Percentiles rank a stretch among this genome's conserved stretches.
Conservation (phyloP, 1,140 invertebrate species). For the Drosophila arawakana region DNA sequence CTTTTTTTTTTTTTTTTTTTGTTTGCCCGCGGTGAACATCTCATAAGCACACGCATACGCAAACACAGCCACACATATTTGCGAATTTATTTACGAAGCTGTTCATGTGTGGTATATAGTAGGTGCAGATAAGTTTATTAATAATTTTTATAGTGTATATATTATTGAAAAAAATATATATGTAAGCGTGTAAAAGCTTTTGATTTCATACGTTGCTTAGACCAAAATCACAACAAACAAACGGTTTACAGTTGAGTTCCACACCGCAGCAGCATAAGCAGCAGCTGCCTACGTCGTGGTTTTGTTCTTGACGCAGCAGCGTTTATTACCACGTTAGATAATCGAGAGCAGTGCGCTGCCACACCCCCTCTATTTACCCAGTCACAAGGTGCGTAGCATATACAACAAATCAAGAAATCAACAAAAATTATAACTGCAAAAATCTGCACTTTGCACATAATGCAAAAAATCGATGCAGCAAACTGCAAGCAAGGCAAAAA, state of each 20-base stretch:
- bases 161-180: neutral
- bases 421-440: too few relatives aligned
- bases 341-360: conserved; percentile 15
- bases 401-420: neutral
- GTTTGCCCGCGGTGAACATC: conserved; percentile 15
- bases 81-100: conserved; percentile 33
- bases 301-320: conserved; percentile 3
- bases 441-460: conserved; percentile 17
- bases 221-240: conserved; percentile 56
- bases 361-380: neutral
- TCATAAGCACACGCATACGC: neutral
- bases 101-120: conserved; percentile 12
- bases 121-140: conserved; percentile 69
- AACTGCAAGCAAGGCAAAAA: conserved; percentile 1
- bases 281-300: conserved; percentile 11
- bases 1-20: conserved; percentile 32
- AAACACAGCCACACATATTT: conserved; percentile 5
- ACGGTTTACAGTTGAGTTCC: conserved; percentile 34
- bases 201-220: conserved; percentile 7
- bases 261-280: conserved; percentile 16
- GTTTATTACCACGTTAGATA: conserved; percentile 42
- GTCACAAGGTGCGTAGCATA: conserved; percentile 34
- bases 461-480: conserved; percentile 57
- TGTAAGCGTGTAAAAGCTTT: conserved; percentile 20
- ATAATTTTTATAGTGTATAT: conserved; percentile 56